Conservation (phyloP, 1,140 invertebrate genomes). For the Bombus polaris region DNA sequence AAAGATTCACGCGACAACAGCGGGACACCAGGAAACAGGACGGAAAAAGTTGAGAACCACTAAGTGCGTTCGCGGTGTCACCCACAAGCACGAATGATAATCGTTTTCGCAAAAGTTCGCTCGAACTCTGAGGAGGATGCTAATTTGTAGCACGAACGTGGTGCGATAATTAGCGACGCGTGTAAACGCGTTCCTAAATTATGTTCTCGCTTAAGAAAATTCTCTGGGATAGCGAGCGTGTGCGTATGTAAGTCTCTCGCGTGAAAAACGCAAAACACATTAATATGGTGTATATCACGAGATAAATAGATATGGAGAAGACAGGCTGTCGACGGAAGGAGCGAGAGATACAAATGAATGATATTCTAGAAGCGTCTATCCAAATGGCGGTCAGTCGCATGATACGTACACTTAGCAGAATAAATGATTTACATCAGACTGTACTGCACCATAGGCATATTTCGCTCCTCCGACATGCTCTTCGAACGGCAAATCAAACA, state of each 20-base stretch:
- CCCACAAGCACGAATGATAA: slow-evolving; percentile 6
- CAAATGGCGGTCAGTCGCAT: slow-evolving; percentile 61
- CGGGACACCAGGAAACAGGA: background rate
- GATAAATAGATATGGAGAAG: slow-evolving; percentile 19
- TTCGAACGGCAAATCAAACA: slow-evolving; percentile 16
- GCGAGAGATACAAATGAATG: slow-evolving; percentile 58
- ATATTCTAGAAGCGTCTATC: slow-evolving; percentile 65
- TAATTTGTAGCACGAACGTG: background rate
- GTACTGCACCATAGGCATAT: slow-evolving; percentile 3
- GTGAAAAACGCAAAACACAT: background rate
- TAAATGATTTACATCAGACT: slow-evolving; percentile 53
- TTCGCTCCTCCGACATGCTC: background rate
- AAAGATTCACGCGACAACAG: background rate
- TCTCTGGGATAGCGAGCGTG: no score
- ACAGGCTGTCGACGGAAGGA: slow-evolving; percentile 30
- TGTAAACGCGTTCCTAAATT: slow-evolving; percentile 1
- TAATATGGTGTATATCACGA: slow-evolving; percentile 2
- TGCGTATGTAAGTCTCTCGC: no score
- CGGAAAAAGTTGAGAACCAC: slow-evolving; percentile 41
- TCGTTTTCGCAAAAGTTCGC: slow-evolving; percentile 18
- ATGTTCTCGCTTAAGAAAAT: background rate
- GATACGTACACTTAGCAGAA: slow-evolving; percentile 55
- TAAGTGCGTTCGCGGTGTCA: slow-evolving; percentile 23
- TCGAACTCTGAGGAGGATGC: slow-evolving; percentile 2
- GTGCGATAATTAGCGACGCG: background rate